phyloP scores from a whole-genome alignment of 2,797 vertebrate genomes.

The Enoplosus armatus region DNA sequence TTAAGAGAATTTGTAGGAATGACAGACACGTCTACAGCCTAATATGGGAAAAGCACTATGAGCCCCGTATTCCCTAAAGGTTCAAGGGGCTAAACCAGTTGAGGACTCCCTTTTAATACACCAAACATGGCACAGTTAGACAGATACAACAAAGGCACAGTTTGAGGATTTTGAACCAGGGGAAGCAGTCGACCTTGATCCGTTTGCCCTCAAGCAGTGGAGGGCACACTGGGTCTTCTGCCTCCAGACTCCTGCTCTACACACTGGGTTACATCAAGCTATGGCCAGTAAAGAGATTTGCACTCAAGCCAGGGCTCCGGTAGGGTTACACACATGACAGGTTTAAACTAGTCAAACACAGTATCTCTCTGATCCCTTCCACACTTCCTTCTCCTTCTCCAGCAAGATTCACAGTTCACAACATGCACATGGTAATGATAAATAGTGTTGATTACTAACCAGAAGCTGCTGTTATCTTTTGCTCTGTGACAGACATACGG shows the following conservation, averaged over 20 bases:
- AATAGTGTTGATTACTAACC: neutral
- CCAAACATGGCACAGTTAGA: conserved; percentile 50
- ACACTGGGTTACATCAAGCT: conserved; percentile 57
- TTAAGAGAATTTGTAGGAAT: conserved; percentile 36
- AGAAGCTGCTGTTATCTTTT: neutral
- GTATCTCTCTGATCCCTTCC: neutral
- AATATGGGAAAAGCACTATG: conserved; percentile 29
- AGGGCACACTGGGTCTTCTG: conserved; percentile 54
- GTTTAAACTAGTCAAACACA: conserved; percentile 46
- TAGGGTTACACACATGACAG: conserved; percentile 41
- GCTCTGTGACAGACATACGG: neutral
- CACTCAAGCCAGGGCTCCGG: conserved; percentile 42
- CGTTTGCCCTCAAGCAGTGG: conserved; percentile 56
- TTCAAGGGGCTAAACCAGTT: conserved; percentile 46
- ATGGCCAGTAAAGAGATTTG: conserved; percentile 55
- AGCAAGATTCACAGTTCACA: neutral
- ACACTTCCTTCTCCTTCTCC: neutral
- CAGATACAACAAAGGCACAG: conserved; percentile 61
- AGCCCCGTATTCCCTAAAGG: conserved; percentile 31
- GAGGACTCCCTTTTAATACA: conserved; percentile 48
- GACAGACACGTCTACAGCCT: conserved; percentile 43
- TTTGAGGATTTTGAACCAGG: conserved; percentile 55
- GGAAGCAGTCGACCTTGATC: conserved; percentile 58
- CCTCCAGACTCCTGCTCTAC: conserved; percentile 42
- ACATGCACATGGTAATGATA: neutral